Percentiles rank a stretch among this genome's conserved stretches.
These are phyloP conservation scores for Homarus gammarus DNA, from an alignment of 2,888 invertebrate species.

Conservation along the genomic window DNA sequence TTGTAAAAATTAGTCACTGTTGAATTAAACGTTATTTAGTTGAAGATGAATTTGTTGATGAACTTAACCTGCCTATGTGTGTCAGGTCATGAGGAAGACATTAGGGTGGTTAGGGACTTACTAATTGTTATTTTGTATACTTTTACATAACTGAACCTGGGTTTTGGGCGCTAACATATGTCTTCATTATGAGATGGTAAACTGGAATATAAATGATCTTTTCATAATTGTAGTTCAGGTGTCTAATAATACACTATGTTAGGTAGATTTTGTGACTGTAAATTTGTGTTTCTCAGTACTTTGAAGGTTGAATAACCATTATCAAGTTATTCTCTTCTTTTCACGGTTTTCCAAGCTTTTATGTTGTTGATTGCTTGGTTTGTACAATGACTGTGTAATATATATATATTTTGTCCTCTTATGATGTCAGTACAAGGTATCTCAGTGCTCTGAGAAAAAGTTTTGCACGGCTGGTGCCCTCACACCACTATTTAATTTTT, in stretches of 20 bases:
- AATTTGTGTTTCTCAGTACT: conserved; percentile 43
- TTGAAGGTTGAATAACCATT: conserved; percentile 49
- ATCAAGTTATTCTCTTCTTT: conserved; percentile 28
- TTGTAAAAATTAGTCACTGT: background rate
- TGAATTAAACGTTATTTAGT: background rate
- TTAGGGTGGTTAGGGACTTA: conserved; percentile 29
- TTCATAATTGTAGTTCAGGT: conserved; percentile 55
- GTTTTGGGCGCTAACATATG: conserved; percentile 53
- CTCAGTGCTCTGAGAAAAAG: conserved; percentile 64
- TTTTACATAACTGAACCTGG: conserved; percentile 29
- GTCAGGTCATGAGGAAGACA: conserved; percentile 14
- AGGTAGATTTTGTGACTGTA: conserved; percentile 57
- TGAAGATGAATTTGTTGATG: background rate
- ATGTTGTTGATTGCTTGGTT: conserved; percentile 57
- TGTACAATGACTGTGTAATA: conserved; percentile 71
- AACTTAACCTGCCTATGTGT: conserved; percentile 10
- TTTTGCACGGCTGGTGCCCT: conserved; percentile 60
- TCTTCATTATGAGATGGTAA: conserved; percentile 53
- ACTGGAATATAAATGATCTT: conserved; percentile 46
- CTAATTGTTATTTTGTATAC: conserved; percentile 23
- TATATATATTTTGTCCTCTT: conserved; percentile 65
- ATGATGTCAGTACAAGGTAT: conserved; percentile 73
- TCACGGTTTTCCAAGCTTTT: conserved; percentile 48
- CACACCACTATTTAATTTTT: conserved; percentile 65
- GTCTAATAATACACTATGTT: conserved; percentile 51